These are phyloP conservation scores for Conus betulinus DNA, from an alignment of 1,140 invertebrate species.

Conservation along the genomic window DNA sequence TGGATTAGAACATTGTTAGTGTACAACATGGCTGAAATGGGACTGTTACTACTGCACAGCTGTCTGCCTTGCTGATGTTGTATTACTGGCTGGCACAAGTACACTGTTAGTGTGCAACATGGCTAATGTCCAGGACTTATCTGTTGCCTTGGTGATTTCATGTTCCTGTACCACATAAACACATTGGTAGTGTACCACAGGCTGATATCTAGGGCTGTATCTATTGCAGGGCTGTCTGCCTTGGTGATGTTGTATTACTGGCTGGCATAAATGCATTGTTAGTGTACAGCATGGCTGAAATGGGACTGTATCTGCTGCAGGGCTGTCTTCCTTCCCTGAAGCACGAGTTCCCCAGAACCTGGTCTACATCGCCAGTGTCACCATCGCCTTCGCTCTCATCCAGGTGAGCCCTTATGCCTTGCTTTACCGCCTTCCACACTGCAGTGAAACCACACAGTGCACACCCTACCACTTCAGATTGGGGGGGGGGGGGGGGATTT, in stretches of 20 bases:
- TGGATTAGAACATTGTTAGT: not conserved
- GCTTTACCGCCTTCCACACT: no score
- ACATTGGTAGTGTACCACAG: conserved; percentile 26
- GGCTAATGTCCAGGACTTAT: no score
- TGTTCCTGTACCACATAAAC: no score
- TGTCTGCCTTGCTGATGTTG: conserved; percentile 61
- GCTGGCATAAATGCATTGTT: no score
- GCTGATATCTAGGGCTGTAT: no score
- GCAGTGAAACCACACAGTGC: no score
- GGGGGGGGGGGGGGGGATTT: no score
- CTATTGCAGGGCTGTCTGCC: conserved; percentile 61
- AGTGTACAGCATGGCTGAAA: conserved; percentile 9
- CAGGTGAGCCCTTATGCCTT: conserved; percentile 50
- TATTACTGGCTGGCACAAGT: no score
- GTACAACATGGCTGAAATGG: not conserved
- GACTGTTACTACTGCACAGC: conserved; percentile 49
- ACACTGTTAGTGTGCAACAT: conserved; percentile 24
- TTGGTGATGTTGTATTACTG: no score
- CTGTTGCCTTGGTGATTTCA: conserved; percentile 34
- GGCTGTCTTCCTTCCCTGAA: conserved; percentile 63
- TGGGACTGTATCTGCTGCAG: conserved; percentile 39
- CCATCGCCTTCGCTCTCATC: conserved; percentile 66
- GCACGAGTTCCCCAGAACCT: conserved; percentile 61
- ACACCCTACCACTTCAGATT: no score
- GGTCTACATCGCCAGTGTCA: conserved; percentile 52